Evolutionary conservation across 2,888 invertebrate species (phyloP), one percentile per base, ranked within the genome.

Genomic region (Argyresthia albistria): DNA sequence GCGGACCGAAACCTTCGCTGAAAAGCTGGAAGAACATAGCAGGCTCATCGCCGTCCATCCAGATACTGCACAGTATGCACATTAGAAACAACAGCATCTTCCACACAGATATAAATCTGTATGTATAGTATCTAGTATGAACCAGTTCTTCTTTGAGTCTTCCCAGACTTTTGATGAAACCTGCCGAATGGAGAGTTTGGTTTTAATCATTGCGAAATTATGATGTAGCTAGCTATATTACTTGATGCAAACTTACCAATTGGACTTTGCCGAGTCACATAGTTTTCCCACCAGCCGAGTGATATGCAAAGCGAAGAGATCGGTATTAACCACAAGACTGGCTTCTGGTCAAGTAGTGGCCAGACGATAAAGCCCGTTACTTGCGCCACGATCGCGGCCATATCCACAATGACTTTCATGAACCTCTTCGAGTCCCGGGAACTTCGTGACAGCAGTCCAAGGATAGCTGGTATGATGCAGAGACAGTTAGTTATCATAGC

Each of bases 231-330:
- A 39, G 39, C 39, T 39, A 11, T 39, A n/a, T 39, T 8, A 39
- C n/a, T 11, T 11, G n/a, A 39, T 11, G 8, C 9, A 76, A 51
- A 36, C 76, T 79, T 73, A 92, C 93, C 93, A 57, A 97, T 90
- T 0, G 96, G 93, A 54, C 97, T 97, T 64, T 95, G 92, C 54
- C 92, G 90, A 54, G 95, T 94, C 1, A 97, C 95, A 71, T 96
- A 99, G 79, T 99, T 99, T 79, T 99, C 98, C 99, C 99, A 99
- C 97, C 98, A 98, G 25, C 96, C 96, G 43, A 96, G 90, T 0
- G 98, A 98, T 58, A 97, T 93, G 64, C 97, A 90, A 53, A 97
- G 77, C 42, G 97, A 90, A 0, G 97, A 90, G 0, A 96, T 87
- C 0, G 98, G 97, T 61, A 98, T 95, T 46, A 96, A 88, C 95